Evolutionary conservation across 2,888 invertebrate species (phyloP).

Genomic region (Cantharis nigra): DNA sequence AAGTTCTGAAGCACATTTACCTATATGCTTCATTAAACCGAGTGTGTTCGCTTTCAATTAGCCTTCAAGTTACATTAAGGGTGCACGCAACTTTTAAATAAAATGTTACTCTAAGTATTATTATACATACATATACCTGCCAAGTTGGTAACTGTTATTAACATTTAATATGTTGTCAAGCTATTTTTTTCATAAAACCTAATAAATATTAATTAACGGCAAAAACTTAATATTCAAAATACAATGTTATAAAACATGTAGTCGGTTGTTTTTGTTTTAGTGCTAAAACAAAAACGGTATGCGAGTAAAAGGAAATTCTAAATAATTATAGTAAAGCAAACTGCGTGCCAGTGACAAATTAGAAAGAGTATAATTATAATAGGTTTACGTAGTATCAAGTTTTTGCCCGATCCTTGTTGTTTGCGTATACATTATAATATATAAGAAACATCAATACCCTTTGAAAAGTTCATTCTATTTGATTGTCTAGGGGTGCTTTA

Average conservation of each 20-base stretch:
- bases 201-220: not conserved
- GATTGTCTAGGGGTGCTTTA: slow-evolving; percentile 16
- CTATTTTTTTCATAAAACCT: not conserved
- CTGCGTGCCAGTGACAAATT: slow-evolving; percentile 41
- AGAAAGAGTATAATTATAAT: slow-evolving; percentile 37
- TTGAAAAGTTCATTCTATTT: slow-evolving; percentile 18
- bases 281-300: not conserved
- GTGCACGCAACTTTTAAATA: not conserved
- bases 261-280: not conserved
- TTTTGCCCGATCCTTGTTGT: slow-evolving; percentile 1
- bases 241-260: not conserved
- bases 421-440: not conserved
- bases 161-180: not conserved
- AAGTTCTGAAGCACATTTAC: not conserved
- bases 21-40: slow-evolving; percentile 16
- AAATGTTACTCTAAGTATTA: not conserved
- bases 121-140: not conserved
- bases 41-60: slow-evolving; percentile 9
- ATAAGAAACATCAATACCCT: slow-evolving; percentile 12
- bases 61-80: not conserved
- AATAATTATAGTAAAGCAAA: slow-evolving; percentile 40
- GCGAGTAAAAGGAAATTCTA: slow-evolving; percentile 8
- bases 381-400: slow-evolving; percentile 10
- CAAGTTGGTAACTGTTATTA: not conserved
- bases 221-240: not conserved